Base-by-base conservation (phyloP, 1,140 invertebrate species). In the Idris sp. region DNA sequence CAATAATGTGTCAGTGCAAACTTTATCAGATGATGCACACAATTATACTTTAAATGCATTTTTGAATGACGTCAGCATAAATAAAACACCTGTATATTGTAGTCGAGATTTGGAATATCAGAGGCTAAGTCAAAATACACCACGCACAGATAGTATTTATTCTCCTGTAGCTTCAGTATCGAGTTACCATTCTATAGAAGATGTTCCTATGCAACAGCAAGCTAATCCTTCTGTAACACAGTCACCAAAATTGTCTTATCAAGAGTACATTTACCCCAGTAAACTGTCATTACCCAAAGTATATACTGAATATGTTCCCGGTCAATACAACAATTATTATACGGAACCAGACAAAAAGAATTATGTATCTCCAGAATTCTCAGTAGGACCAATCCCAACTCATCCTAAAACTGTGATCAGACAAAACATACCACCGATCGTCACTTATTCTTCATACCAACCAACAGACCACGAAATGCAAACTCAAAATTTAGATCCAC, bases 1-100 rank as follows among this genome's bases (percentile, higher is more conserved):
- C 5, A 82, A 56, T 9, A 81, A 81, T 31, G 81, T 58, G 2
- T 81, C 80, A 0, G 79, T 83, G 0, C 80, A 84, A 28, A 84
- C 79, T 0, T 4, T 28, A 11, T 7, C 40, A 2, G 65, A 71
- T 13, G 64, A 74, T 36, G 8, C 9, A 11, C 18, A 18, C 4
- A 69, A 58, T 56, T 74, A 74, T 13, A 3, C 74, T 0, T 10
- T 62, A 15, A 41, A 61, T 7, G 48, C 15, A 11, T 56, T 74
- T 22, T 35, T 54, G 4, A 54, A 64, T 8, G 64, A 74, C 2
- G 41, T 62, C 4, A 35, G 35, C 38, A 11, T 41, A 19, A 59
- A 62, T 10, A 64, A 58, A 26, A 8, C 51, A 2, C 59, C 58
- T 1, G 33, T 64, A 14, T 73, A 56, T 33, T 61, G 68, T 8